A percentile compares a stretch with the other conserved stretches of the same genome.
phyloP scores from a whole-genome alignment of 2,113 vertebrate species.

The Pelmatolapia mariae region DNA sequence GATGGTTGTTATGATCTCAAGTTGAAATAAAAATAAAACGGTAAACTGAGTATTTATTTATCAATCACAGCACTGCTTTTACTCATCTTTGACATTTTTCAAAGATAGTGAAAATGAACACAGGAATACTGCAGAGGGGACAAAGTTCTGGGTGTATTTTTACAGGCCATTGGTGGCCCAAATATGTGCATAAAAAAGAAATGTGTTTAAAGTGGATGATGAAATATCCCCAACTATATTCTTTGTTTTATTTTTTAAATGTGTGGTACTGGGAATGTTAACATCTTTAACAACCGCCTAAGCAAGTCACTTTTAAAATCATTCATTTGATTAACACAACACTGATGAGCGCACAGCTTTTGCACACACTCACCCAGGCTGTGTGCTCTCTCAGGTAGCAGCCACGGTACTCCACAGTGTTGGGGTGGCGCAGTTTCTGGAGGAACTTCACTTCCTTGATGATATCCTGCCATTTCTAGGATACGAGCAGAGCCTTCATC shows the following conservation, averaged over 20 bases:
- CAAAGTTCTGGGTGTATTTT: neutral
- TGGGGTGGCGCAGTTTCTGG: conserved; percentile 88
- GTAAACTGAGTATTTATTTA: neutral
- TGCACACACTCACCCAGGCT: conserved; percentile 80
- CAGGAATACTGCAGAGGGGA: neutral
- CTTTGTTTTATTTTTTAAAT: neutral
- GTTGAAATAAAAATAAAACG: neutral
- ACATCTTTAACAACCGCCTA: neutral
- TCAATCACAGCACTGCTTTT: neutral
- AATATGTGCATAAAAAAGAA: neutral
- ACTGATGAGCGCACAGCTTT: neutral
- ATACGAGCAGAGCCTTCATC: neutral
- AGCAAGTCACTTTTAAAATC: neutral
- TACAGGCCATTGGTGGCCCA: neutral
- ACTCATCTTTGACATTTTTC: neutral
- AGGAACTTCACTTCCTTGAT: conserved; percentile 93
- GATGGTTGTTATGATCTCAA: neutral
- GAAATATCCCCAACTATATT: neutral
- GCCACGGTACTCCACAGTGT: conserved; percentile 90
- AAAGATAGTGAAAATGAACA: neutral
- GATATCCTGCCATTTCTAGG: conserved; percentile 94
- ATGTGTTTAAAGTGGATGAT: neutral
- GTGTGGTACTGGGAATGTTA: neutral
- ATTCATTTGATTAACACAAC: neutral
- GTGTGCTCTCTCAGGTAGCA: conserved; percentile 93